Conservation (phyloP, 2,888 invertebrate genomes). For the Galeruca laticollis region DNA sequence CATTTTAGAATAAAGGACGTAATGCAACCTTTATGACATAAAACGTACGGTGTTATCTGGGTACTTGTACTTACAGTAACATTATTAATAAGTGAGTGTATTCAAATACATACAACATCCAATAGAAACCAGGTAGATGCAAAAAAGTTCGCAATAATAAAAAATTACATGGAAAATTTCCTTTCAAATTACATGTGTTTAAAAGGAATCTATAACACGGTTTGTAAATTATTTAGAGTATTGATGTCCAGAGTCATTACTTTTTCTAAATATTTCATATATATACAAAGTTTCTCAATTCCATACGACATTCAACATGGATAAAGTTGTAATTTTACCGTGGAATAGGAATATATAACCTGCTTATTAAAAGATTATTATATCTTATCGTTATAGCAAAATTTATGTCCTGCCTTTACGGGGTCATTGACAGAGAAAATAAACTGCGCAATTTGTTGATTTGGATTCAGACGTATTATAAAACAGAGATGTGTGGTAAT, state of each 20-base stretch:
- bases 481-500: constrained; percentile 8
- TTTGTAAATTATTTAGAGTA: neutral
- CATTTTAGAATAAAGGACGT: no score
- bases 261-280: neutral
- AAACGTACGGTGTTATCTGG: no score
- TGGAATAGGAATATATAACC: constrained; percentile 21
- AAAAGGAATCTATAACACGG: neutral
- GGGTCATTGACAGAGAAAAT: constrained; percentile 54
- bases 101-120: no score
- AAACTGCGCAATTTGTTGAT: constrained; percentile 57
- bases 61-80: no score
- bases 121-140: neutral
- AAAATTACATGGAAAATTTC: neutral
- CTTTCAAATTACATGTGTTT: no score
- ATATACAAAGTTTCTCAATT: constrained; percentile 5
- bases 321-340: constrained; percentile 23
- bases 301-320: neutral
- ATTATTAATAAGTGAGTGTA: no score
- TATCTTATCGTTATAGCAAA: constrained; percentile 36
- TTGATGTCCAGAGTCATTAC: neutral
- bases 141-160: neutral
- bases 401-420: constrained; percentile 36
- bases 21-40: no score
- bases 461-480: constrained; percentile 41
- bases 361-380: constrained; percentile 28